Base-by-base conservation (phyloP, 2,888 invertebrate species). In the Selenia dentaria region DNA sequence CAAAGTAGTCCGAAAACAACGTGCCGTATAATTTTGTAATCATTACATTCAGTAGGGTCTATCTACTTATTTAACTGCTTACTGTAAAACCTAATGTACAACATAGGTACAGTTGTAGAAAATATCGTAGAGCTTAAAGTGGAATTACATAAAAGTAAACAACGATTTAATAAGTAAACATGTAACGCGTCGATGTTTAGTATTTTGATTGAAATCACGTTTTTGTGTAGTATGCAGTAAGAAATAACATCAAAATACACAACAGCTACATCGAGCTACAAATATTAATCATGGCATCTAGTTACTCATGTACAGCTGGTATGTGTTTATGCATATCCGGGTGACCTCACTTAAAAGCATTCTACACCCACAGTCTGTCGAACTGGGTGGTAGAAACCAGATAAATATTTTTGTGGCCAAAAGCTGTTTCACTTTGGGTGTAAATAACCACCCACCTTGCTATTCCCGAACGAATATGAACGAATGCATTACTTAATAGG, bases 171-270 rank as follows among this genome's bases (percentile, higher is more conserved):
- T 58, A 62, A 60, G 62, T 54, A 39, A 59, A 65, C 56, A 65
- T 60, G 62, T 62, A 63, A 64, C 47, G 48, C 55, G 48, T 46
- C 58, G 51, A 53, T 60, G 62, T 61, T 61, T 60, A 58, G 53
- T 64, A 60, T 65, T 69, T 66, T 67, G 64, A 65, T 66, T 63
- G 50, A 62, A 63, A 50, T 49, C 53, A 54, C 47, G 63, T 70
- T 70, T 70, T 72, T 68, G 54, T 62, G n/a, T n/a, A 4, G 16
- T 16, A 16, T 43, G 54, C 64, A 65, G 59, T 64, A 60, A 51
- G 54, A 63, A 60, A 61, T 37, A 43, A 45, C 37, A 45, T 48
- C 44, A 13, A 44, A 40, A 44, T 22, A 44, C 16, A 57, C 39
- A 46, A 55, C 38, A 45, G 38, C 34, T 47, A 41, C 61, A 33